Evolutionary conservation across 2,797 vertebrate genomes (phyloP), one percentile per base, ranked within the genome.

Genomic region (Petrocephalus schoutedeni): DNA sequence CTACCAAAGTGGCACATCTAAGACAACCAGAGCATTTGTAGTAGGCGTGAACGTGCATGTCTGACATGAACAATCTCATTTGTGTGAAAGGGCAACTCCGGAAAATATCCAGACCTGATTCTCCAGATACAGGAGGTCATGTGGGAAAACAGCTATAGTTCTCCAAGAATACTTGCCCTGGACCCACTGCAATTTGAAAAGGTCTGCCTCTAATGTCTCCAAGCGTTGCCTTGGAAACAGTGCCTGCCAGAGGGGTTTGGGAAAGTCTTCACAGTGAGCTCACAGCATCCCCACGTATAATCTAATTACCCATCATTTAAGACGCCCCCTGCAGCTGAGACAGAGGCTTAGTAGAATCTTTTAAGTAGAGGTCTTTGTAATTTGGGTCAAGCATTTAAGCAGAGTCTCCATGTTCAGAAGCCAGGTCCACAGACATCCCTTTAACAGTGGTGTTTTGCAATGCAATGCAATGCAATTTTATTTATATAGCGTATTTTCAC

Each of bases 211-310:
- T 45, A 28, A 85, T 51, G 53, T 54, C 12, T 56, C 82, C 1
- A 9, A 54, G n/a, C 41, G 36, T 84, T 84, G n/a, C 80, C 80
- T 3, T n/a, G 80, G 45, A 51, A 84, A 84, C 51, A 28, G 3
- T 23, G 53, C 82, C 53, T 32, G 21, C 51, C 49, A 56, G 28
- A 58, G 23, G 28, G 84, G 23, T 23, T 28, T 23, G 54, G 23
- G 23, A 54, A 36, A 58, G 23, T 28, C 56, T 36, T 86, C 16
- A 58, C 6, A 8, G 56, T 23, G 54, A 58, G 53, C 92, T 94
- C 93, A 94, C 95, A 95, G 95, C 89, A 77, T 89, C 92, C 21
- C 90, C 86, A 88, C 94, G 95, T 94, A 96, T 95, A 95, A 94
- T 93, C 87, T 77, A 91, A 95, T 96, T 94, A 95, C 94, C 89